Evolutionary conservation across 2,797 vertebrate genomes (phyloP).

Genomic region (Pseudomugil tenellus): DNA sequence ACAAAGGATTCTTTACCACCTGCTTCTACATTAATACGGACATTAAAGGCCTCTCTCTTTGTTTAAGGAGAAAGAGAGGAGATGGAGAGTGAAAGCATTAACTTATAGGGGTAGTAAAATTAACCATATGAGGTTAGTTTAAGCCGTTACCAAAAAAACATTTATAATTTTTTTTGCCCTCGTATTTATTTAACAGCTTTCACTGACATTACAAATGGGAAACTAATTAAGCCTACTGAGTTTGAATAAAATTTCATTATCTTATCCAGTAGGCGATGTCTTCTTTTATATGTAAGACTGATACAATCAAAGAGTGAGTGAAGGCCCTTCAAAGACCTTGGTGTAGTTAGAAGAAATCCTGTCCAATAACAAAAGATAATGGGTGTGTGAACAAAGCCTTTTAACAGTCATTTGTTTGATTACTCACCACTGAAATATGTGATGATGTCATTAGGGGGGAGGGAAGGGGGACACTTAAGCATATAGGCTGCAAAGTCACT

Average conservation of each 20-base stretch:
- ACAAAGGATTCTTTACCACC: constrained; percentile 86
- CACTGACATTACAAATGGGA: background rate
- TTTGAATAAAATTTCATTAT: background rate
- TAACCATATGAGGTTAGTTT: constrained; percentile 40
- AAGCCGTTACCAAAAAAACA: background rate
- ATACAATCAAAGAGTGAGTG: constrained; percentile 15
- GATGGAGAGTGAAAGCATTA: constrained; percentile 58
- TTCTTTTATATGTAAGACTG: background rate
- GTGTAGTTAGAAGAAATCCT: constrained; percentile 37
- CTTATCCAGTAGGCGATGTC: too few relatives aligned
- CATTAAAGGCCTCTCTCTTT: constrained; percentile 77
- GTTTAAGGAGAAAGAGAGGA: constrained; percentile 62
- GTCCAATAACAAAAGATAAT: constrained; percentile 70
- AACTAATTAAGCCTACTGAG: background rate
- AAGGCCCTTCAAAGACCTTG: constrained; percentile 22
- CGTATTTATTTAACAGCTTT: background rate
- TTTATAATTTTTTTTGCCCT: background rate
- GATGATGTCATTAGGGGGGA: constrained; percentile 74
- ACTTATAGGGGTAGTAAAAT: constrained; percentile 48
- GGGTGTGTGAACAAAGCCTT: constrained; percentile 79
- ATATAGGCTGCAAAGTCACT: constrained; percentile 42
- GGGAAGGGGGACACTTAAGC: constrained; percentile 18
- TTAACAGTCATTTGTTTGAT: constrained; percentile 66
- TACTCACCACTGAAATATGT: constrained; percentile 77
- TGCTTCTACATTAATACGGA: constrained; percentile 84